phyloP scores from a whole-genome alignment of 2,113 vertebrate species.

The Macquaria ambigua region DNA sequence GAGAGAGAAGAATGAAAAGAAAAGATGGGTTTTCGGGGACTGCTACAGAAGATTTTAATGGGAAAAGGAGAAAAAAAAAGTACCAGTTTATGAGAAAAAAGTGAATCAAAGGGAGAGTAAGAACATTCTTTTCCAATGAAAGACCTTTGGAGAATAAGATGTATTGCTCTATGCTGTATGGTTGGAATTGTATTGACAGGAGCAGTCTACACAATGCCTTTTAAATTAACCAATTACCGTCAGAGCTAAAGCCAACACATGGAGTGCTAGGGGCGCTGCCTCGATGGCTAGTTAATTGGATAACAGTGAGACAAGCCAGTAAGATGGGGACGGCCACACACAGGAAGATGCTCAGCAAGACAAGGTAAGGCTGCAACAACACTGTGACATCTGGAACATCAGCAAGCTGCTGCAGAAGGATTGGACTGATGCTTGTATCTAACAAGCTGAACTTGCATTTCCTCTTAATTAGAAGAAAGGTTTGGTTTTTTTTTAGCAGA shows the following conservation, averaged over 20 bases:
- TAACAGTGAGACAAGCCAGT: constrained; percentile 37
- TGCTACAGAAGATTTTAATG: constrained; percentile 5
- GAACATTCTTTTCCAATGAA: constrained; percentile 8
- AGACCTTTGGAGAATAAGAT: constrained; percentile 19
- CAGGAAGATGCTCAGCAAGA: constrained; percentile 22
- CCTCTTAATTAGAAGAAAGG: constrained; percentile 48
- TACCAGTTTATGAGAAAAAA: not conserved
- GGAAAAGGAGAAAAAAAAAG: constrained; percentile 10
- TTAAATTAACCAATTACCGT: constrained; percentile 37
- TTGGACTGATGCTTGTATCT: not conserved
- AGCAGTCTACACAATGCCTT: constrained; percentile 21
- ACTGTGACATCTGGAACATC: constrained; percentile 40
- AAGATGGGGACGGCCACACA: constrained; percentile 12
- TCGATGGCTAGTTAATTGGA: constrained; percentile 53
- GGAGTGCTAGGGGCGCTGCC: not conserved
- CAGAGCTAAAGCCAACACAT: constrained; percentile 25
- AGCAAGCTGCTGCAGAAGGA: not conserved
- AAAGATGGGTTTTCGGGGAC: not conserved
- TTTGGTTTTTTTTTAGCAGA: not conserved
- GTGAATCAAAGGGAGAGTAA: constrained; percentile 27
- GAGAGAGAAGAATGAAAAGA: not conserved
- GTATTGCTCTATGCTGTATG: constrained; percentile 7
- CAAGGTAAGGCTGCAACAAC: constrained; percentile 3
- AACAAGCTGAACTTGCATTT: constrained; percentile 59
- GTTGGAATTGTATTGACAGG: constrained; percentile 22